Base-by-base conservation (phyloP, 2,888 invertebrate species). In the Formica aserva region DNA sequence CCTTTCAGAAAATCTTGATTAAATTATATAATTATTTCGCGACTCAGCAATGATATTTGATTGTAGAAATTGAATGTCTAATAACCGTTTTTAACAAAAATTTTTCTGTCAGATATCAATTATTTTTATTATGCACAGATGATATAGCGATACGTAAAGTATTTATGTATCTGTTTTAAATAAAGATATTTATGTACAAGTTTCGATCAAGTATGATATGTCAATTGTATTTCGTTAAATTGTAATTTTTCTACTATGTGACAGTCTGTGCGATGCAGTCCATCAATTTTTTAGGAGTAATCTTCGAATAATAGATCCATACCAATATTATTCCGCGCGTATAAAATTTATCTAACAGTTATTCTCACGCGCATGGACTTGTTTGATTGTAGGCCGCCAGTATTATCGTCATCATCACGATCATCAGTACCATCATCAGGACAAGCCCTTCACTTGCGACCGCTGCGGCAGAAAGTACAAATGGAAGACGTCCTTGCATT, bases 341-440 rank as follows among this genome's bases (percentile, higher is more conserved):
- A 22, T 38, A 66, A 38, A 11, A 55, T 18, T 67, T 67, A 11
- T 48, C 55, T n/a, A 65, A 55, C n/a, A 18, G 26, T 65, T 48
- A 48, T 78, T 83, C 83, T 78, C 48, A 83, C 69, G 32, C 26
- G 15, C 8, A 62, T 26, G 82, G 76, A 41, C 13, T 38, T 82
- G 45, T 76, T 77, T 82, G 76, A 69, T 82, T 77, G 76, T 76
- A 82, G 82, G 48, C 22, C 60, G 9, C 15, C 75, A 22, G 13
- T 45, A 18, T 13, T 35, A 52, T 45, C 48, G 5, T 38, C 66
- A 78, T 52, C 57, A 38, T 18, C 62, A 32, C 35, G 4, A 57
- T 62, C 74, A 57, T 29, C 63, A 55, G 8, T 52, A 52, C 13
- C 65, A 65, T 29, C 97, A 97, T 95, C 97, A 97, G 95, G 97